These are phyloP conservation scores for Crotalus helleri DNA, from an alignment of 2,113 vertebrate genomes.

Conservation along the genomic window DNA sequence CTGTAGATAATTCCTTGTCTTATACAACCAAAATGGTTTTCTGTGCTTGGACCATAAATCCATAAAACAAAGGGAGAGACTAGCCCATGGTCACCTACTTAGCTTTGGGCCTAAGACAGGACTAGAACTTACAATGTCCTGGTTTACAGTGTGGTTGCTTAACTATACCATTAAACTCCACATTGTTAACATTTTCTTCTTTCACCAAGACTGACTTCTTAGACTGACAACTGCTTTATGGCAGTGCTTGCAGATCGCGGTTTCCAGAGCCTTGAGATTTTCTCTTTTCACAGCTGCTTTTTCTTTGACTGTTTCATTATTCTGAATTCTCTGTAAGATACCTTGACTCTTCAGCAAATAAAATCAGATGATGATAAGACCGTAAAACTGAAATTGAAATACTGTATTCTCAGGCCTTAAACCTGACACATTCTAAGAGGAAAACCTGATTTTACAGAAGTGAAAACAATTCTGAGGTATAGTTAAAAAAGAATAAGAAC, in stretches of 20 bases:
- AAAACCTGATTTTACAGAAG: constrained; percentile 31
- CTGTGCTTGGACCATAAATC: background rate
- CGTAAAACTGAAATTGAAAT: background rate
- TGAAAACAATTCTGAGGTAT: background rate
- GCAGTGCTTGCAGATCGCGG: background rate
- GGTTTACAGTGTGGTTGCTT: background rate
- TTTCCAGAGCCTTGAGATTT: background rate
- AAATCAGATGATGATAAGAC: background rate
- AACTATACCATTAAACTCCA: background rate
- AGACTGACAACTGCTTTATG: background rate
- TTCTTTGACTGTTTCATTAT: background rate
- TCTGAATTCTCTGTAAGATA: background rate
- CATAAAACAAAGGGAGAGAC: background rate
- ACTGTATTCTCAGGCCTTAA: background rate
- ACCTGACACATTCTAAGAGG: background rate
- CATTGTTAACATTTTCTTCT: background rate
- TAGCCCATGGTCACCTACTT: background rate
- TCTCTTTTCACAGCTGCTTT: background rate
- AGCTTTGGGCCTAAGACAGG: background rate
- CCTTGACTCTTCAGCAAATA: background rate
- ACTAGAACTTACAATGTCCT: background rate
- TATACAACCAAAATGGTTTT: background rate
- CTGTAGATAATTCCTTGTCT: background rate
- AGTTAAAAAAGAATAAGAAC: background rate
- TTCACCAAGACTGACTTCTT: background rate